Percentiles rank a stretch among this genome's conserved stretches.
These are phyloP conservation scores for Diloba caeruleocephala DNA, from an alignment of 2,888 invertebrate genomes.

Conservation along the genomic window DNA sequence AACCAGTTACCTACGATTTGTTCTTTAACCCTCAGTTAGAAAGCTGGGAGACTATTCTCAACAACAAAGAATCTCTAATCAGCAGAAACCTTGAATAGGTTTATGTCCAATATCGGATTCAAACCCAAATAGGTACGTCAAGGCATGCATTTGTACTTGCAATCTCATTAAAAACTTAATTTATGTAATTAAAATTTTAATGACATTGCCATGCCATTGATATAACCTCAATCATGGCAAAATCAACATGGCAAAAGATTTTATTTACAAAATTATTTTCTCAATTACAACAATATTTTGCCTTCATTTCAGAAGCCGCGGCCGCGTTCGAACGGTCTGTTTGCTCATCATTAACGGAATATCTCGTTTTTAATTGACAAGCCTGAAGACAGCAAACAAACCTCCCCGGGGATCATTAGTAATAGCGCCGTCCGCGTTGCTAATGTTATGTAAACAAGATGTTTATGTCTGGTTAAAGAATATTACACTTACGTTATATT, in stretches of 20 bases:
- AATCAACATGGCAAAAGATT: neutral
- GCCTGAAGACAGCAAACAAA: conserved; percentile 24
- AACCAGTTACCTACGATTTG: too few relatives aligned
- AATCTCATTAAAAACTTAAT: neutral
- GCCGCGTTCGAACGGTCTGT: conserved; percentile 16
- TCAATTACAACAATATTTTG: conserved; percentile 21
- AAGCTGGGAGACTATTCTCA: too few relatives aligned
- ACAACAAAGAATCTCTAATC: too few relatives aligned
- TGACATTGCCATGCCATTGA: neutral
- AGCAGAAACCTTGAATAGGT: too few relatives aligned
- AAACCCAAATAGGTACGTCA: too few relatives aligned
- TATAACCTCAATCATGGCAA: too few relatives aligned
- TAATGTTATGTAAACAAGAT: conserved; percentile 8
- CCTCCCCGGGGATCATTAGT: conserved; percentile 37
- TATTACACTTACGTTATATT: too few relatives aligned
- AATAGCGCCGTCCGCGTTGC: conserved; percentile 1
- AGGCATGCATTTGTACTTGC: neutral
- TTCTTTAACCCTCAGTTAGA: too few relatives aligned
- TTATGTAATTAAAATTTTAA: too few relatives aligned
- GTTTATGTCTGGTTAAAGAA: neutral
- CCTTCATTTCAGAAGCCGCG: neutral
- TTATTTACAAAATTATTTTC: conserved; percentile 17
- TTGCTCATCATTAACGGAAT: conserved; percentile 40
- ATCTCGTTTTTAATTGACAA: conserved; percentile 49
- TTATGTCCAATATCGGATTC: too few relatives aligned